phyloP scores from a whole-genome alignment of 2,888 invertebrate species.

The Epinotia brunnichana region DNA sequence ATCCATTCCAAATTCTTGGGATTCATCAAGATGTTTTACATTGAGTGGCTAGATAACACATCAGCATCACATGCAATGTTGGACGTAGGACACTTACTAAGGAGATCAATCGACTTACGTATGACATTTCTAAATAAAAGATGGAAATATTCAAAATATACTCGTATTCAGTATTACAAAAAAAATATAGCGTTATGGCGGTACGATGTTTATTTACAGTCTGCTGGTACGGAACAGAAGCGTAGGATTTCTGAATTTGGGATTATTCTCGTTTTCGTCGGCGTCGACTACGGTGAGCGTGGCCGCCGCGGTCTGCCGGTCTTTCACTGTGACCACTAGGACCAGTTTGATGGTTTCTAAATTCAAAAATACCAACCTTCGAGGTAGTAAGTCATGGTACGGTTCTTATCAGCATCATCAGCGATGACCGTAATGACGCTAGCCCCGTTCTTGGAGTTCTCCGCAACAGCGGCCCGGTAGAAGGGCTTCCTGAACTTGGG shows the following conservation, averaged over 20 bases:
- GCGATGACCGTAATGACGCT: constrained; percentile 91
- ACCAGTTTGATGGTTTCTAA: constrained; percentile 86
- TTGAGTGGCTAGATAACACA: too few species aligned
- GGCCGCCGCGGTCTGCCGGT: constrained; percentile 87
- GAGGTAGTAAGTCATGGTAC: constrained; percentile 90
- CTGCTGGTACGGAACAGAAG: too few species aligned
- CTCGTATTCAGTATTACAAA: too few species aligned
- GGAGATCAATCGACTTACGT: too few species aligned
- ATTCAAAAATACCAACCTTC: constrained; percentile 79
- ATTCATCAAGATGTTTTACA: too few species aligned
- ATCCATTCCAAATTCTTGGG: too few species aligned
- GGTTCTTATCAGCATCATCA: constrained; percentile 94
- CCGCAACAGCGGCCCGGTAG: constrained; percentile 91
- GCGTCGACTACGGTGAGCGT: constrained; percentile 89
- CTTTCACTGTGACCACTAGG: constrained; percentile 86
- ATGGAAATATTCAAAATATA: too few species aligned
- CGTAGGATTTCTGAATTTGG: constrained; percentile 87
- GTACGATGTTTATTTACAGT: constrained; percentile 50
- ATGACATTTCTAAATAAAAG: too few species aligned
- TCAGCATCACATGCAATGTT: too few species aligned
- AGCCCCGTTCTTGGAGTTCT: constrained; percentile 93
- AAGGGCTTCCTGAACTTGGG: constrained; percentile 92
- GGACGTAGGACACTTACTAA: too few species aligned
- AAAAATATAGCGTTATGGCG: too few species aligned
- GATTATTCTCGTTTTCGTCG: constrained; percentile 93